Evolutionary conservation across 1,140 invertebrate genomes (phyloP).

Genomic region (Drosophila prosaltans): DNA sequence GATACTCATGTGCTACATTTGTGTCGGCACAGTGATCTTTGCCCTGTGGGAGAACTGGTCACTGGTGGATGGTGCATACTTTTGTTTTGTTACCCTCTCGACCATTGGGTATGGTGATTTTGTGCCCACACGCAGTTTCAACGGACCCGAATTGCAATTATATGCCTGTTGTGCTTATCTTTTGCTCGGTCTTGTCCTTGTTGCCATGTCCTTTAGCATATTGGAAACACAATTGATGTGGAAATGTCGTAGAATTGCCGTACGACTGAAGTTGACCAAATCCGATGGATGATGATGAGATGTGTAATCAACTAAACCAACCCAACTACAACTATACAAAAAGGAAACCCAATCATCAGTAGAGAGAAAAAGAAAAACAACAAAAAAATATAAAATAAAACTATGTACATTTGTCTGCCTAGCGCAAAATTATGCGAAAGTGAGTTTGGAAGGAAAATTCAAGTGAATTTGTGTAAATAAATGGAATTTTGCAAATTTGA

Average conservation of each 20-base stretch:
- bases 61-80: constrained; percentile 92
- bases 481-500: constrained; percentile 70
- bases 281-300: constrained; percentile 56
- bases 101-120: constrained; percentile 95
- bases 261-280: constrained; percentile 80
- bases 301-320: constrained; percentile 8
- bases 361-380: neutral
- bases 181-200: constrained; percentile 92
- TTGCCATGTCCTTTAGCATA: constrained; percentile 96
- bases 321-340: constrained; percentile 11
- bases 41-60: constrained; percentile 90
- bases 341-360: constrained; percentile 19
- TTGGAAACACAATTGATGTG: constrained; percentile 94
- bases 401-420: constrained; percentile 63
- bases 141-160: constrained; percentile 88
- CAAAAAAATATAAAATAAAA: neutral
- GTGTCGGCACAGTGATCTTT: constrained; percentile 88
- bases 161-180: constrained; percentile 94
- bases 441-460: constrained; percentile 49
- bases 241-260: constrained; percentile 88
- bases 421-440: constrained; percentile 37
- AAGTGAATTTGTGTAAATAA: constrained; percentile 72
- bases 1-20: constrained; percentile 88
- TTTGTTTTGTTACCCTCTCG: constrained; percentile 93
- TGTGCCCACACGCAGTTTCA: constrained; percentile 87